Evolutionary conservation across 2,797 vertebrate species (phyloP), one percentile per base, ranked within the genome.

Genomic region (Phaenicophaeus curvirostris): DNA sequence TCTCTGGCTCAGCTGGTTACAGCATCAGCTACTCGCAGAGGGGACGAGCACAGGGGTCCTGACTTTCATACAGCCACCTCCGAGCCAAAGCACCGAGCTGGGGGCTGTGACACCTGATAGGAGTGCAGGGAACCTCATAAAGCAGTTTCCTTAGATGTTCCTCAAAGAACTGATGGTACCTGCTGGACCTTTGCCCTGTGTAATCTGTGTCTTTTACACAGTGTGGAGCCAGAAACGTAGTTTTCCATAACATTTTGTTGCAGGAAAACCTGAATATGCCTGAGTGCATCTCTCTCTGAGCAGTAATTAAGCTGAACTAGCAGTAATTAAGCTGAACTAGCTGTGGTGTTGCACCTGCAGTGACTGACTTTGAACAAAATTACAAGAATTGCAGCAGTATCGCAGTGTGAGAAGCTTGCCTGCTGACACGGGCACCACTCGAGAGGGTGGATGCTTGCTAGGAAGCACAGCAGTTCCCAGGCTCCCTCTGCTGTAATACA

Each of bases 181-280:
- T 37, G 20, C 41, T 27, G 54, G 9, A n/a, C 46, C 25, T 13
- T 51, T 0, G 2, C 54, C 8, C n/a, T 5, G 4, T 3, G 33
- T 15, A 5, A 15, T 31, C 0, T 0, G 24, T 25, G 41, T 24
- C 9, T 46, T 66, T 23, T 27, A 25, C 24, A 7, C 0, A 0
- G 37, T 23, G 2, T 0, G 0, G 50, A 39, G 48, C 25, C 24
- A 48, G 61, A n/a, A 92, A 39, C 5, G 51, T 16, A 2, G 9
- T 5, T 55, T 74, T 51, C 44, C 5, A 0, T 30, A 6, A 46
- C 1, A 3, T 24, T 79, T 80, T 58, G 7, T 63, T 27, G 27
- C 11, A 55, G 72, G 66, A 51, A 78, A 72, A 53, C 30, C 69
- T 28, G 31, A 37, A 3, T 9, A 9, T 5, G 4, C 57, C 35